Evolutionary conservation across 2,113 vertebrate genomes (phyloP).

Genomic region (Cryptoleucopteryx plumbea): DNA sequence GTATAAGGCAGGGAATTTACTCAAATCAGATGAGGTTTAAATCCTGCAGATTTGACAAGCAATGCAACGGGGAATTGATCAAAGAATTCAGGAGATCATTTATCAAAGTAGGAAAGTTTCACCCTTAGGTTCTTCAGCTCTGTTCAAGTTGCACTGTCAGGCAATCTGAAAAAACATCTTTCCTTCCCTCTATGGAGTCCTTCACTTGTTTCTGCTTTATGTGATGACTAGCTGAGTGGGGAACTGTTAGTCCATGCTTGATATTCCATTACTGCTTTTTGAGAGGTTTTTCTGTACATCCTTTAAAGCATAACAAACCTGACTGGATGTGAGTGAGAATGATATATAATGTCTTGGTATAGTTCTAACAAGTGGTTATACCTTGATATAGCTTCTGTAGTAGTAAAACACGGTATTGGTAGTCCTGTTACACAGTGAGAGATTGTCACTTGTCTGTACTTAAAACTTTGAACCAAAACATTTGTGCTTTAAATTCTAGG

Average conservation of each 20-base stretch:
- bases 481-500: conserved; percentile 66
- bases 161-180: neutral
- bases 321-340: neutral
- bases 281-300: neutral
- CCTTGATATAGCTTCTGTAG: neutral
- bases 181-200: neutral
- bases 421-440: neutral
- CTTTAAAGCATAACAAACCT: neutral
- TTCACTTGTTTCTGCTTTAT: neutral
- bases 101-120: neutral
- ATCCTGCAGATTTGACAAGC: neutral
- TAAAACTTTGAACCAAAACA: neutral
- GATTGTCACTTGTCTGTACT: neutral
- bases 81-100: neutral
- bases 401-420: accelerated
- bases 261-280: neutral
- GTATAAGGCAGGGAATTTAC: neutral
- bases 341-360: neutral
- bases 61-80: neutral
- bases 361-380: neutral
- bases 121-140: neutral
- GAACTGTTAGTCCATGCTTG: neutral
- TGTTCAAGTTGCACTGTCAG: neutral
- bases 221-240: neutral
- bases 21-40: neutral